Base-by-base conservation (phyloP, 2,113 vertebrate genomes). In the Anoura caudifer region DNA sequence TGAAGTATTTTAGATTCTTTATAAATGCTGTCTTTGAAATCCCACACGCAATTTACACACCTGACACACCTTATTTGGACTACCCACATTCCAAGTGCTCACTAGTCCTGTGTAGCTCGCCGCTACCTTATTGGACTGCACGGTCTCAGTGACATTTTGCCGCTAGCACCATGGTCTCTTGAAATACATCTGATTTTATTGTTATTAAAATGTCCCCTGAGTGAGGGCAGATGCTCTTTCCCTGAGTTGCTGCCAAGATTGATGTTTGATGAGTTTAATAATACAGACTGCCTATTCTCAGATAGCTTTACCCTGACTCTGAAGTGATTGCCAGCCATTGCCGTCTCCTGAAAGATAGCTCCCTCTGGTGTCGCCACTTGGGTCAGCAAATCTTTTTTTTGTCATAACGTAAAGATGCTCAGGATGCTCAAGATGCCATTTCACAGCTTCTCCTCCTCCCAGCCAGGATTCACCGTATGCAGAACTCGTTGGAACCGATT, bases 291-390 rank as follows among this genome's bases (percentile, higher is more conserved):
- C 76, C 28, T 52, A 1, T 56, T 82, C 75, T 84, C 84, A 5
- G 82, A 24, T 76, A 14, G 65, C 96, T 93, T 82, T 36, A 2
- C 33, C 17, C 0, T 5, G 20, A 41, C 59, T 82, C 19, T 22
- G 22, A 87, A 72, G 9, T 36, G 76, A 84, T 28, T 5, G 43
- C 54, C 50, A 4, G 70, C 26, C 28, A 4, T 12, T 22, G 33
- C 61, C 47, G 95, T 69, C 73, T 92, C 81, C 94, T 94, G 94
- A 96, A 38, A 76, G 61, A 54, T 4, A n/a, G 82, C 96, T n/a
- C 96, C 96, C 97, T 97, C 97, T 97, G 87, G 93, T 16, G 91
- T 72, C 36, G 52, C 13, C 5, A 15, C 11, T 43, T 50, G 70
- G 38, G 11, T 50, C 52, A 61, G 84, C 16, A 22, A 73, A 5